These are phyloP conservation scores for Tanypteryx hageni DNA, from an alignment of 2,888 invertebrate species.

Conservation along the genomic window DNA sequence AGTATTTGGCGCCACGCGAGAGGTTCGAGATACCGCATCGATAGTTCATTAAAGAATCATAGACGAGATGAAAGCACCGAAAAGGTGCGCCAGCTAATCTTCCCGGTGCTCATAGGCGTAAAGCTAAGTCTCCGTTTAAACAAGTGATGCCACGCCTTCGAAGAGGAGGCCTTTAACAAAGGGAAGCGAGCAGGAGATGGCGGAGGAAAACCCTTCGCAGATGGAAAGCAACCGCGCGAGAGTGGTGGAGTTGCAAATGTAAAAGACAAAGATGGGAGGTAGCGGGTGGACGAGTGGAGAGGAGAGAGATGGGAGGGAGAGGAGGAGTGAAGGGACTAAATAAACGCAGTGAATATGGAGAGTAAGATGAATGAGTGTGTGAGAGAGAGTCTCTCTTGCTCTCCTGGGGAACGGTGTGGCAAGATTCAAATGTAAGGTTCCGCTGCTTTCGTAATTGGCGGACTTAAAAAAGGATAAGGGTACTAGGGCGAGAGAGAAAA, in stretches of 20 bases:
- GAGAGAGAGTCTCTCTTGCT: neutral
- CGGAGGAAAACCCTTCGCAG: neutral
- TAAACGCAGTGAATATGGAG: too few species aligned
- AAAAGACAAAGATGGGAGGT: neutral
- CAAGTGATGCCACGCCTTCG: constrained; percentile 31
- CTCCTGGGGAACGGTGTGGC: neutral
- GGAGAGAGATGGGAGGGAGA: neutral
- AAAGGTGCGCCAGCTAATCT: constrained; percentile 34
- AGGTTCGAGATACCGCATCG: neutral
- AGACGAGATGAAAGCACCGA: neutral
- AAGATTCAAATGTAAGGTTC: neutral
- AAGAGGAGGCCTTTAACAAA: neutral
- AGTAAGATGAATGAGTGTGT: too few species aligned
- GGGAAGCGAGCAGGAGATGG: neutral
- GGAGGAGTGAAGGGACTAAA: neutral
- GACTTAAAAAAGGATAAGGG: neutral
- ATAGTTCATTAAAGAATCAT: neutral
- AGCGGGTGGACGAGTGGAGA: neutral
- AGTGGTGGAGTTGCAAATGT: neutral
- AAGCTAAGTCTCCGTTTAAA: constrained; percentile 25
- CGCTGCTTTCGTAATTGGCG: neutral
- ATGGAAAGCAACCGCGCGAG: neutral
- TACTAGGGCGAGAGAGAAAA: neutral
- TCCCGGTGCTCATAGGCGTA: neutral
- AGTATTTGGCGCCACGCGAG: neutral